Conservation (phyloP, 1,140 invertebrate genomes). For the Physella acuta region DNA sequence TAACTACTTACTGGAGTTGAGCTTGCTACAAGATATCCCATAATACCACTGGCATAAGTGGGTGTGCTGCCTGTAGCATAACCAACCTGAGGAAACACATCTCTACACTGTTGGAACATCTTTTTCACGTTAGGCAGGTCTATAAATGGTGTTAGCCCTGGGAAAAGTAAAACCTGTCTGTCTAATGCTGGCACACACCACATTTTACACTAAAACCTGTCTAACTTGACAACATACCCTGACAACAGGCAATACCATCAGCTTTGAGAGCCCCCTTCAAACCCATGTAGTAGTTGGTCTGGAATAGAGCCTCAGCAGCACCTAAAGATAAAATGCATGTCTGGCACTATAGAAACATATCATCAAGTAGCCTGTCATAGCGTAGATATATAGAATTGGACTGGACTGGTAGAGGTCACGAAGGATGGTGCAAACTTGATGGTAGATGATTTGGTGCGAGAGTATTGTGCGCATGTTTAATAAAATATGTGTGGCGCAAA, state of each 20-base stretch:
- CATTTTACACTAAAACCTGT: no score
- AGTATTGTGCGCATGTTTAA: no score
- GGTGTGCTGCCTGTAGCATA: constrained; percentile 86
- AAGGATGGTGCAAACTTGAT: no score
- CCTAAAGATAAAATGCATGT: no score
- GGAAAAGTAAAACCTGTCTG: constrained; percentile 30
- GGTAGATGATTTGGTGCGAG: no score
- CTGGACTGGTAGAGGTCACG: no score
- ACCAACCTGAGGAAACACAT: constrained; percentile 74
- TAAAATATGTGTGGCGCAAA: no score
- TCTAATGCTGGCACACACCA: no score
- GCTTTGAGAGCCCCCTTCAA: constrained; percentile 80
- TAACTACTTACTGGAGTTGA: constrained; percentile 62
- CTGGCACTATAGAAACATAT: no score
- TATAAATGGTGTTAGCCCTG: constrained; percentile 87
- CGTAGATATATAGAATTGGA: no score
- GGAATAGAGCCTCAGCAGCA: constrained; percentile 68
- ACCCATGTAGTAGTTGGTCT: constrained; percentile 83
- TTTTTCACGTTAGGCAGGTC: constrained; percentile 76
- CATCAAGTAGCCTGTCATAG: no score
- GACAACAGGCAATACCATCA: constrained; percentile 86
- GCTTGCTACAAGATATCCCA: constrained; percentile 86
- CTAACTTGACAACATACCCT: constrained; percentile 57
- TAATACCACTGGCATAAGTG: constrained; percentile 92
- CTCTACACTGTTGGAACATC: constrained; percentile 72